A percentile compares a stretch with the other conserved stretches of the same genome.
Conservation (phyloP, 2,113 vertebrate genomes). For the Aegithalos caudatus region DNA sequence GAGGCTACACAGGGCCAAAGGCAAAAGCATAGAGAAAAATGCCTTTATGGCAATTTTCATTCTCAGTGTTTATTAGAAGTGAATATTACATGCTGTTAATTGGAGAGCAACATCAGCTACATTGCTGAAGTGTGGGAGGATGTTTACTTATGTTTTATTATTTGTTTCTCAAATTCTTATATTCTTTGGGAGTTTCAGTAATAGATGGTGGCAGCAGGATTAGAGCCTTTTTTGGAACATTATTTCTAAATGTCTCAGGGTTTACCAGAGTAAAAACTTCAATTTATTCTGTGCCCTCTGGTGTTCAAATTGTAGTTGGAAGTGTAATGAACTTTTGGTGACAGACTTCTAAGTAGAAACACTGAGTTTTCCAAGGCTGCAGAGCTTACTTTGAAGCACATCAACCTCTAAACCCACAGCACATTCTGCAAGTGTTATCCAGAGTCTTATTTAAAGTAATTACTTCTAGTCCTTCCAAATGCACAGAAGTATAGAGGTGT, state of each 20-base stretch:
- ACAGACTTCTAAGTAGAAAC: not conserved
- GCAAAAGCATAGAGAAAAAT: not conserved
- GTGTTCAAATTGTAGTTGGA: not conserved
- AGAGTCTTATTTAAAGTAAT: not conserved
- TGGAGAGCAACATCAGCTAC: not conserved
- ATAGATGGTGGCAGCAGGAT: not conserved
- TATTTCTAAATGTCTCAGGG: not conserved
- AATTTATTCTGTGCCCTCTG: not conserved
- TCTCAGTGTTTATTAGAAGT: not conserved
- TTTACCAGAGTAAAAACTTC: not conserved
- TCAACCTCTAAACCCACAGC: not conserved
- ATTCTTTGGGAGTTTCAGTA: not conserved
- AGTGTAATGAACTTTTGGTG: not conserved
- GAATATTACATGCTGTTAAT: not conserved
- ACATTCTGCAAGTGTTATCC: not conserved
- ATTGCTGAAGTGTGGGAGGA: not conserved
- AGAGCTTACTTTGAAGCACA: not conserved
- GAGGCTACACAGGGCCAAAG: not conserved
- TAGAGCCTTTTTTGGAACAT: not conserved
- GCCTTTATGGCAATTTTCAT: not conserved
- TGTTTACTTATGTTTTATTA: conserved; percentile 11
- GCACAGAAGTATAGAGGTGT: not conserved
- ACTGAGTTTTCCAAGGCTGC: not conserved
- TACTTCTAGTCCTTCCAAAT: not conserved
- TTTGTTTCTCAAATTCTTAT: not conserved